Evolutionary conservation across 1,140 invertebrate species (phyloP), one percentile per base, ranked within the genome.

Genomic region (Zaprionus tsacasi): DNA sequence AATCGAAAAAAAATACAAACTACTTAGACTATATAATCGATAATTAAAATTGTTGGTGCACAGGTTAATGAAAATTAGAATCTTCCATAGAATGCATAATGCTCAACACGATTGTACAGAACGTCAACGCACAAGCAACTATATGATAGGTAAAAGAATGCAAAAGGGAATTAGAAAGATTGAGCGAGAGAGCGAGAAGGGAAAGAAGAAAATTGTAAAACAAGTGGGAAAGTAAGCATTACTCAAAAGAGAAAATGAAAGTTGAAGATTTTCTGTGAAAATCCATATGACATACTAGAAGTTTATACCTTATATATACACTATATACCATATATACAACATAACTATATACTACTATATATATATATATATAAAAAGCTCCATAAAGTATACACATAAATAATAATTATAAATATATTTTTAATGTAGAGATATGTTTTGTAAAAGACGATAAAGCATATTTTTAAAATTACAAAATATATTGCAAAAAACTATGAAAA

Each of bases 231-330:
- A 76, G 81, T 78, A 90, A 87, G 80, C 87, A 87, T 87, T 91
- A 82, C 87, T 91, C 87, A 87, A 76, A 76, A 15, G 30, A 30
- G 1, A 48, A 56, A 48, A 36, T 72, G 58, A 70, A 91, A 74
- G 82, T 91, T 76, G 76, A 91, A 81, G 88, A 91, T 91, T 91
- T 91, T 91, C 88, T 91, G 88, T 91, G 88, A 91, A 91, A 91
- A 91, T 91, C 88, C 81, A 83, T 81, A 87, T 87, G 83, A 87
- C 83, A 87, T 73, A 55, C 27, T 89, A 83, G 72, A 81, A 81
- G 76, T 90, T 89, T 89, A 88, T 85, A 89, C 86, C 74, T 90
- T 81, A 75, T 67, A 83, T 82, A 88, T 81, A 82, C 58, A 85
- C 45, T 70, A 78, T 63, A 80, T 79, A 82, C 72, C n/a, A n/a